Evolutionary conservation across 1,140 invertebrate genomes (phyloP), one percentile per base, ranked within the genome.

Genomic region (Aphelenchoides fujianensis): DNA sequence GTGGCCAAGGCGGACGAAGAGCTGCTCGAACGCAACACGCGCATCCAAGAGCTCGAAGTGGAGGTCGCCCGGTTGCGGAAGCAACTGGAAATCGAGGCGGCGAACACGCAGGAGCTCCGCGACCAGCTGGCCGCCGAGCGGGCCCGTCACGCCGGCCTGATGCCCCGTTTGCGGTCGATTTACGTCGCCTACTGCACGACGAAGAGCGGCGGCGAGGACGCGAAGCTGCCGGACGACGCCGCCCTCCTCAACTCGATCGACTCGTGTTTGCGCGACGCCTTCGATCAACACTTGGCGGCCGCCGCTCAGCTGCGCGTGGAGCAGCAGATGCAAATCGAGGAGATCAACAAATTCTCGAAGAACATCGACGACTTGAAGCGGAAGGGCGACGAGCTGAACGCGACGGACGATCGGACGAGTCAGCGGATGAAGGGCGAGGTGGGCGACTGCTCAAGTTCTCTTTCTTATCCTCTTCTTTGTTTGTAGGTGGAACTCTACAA

Each of bases 241-340:
- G 27, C 67, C 30, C 23, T 78, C 28, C 69, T 78, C 19, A 52
- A 71, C 27, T 55, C 61, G 23, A 78, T 78, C 28, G 76, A 78
- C 53, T 48, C 76, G n/a, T 35, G 79, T n/a, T 32, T 78, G 16
- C 69, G 76, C 54, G 28, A 72, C 19, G 79, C 74, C 31, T 69
- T 80, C 16, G 67, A 37, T 37, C 66, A 41, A 12, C 70, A 77
- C 3, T 27, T 77, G 16, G 2, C 16, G 1, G 76, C 79, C 48
- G 78, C 78, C 2, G 76, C 79, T 63, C 48, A 69, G 16, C 37
- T 78, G 31, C 36, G 78, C n/a, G 37, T 80, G 32, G 73, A 81
- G 55, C 74, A 78, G 63, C 68, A 73, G 68, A 69, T 67, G 31
- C 76, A 78, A 68, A 73, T 78, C 23, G 66, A 63, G 35, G 76